Evolutionary conservation across 2,797 vertebrate species (phyloP), one percentile per base, ranked within the genome.

Genomic region (Graptemys geographica): DNA sequence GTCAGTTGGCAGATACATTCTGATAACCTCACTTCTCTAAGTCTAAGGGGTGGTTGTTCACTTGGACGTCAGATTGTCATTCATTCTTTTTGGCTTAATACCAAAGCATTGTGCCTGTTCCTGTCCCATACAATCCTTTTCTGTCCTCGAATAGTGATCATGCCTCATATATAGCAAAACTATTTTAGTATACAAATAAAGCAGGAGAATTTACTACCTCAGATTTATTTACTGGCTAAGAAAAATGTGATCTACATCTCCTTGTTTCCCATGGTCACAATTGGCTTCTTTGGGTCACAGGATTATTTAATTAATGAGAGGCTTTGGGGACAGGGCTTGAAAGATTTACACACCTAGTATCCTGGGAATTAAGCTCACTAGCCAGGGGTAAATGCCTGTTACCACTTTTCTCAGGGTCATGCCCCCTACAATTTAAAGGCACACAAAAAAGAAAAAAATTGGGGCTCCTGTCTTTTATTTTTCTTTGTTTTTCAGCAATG

Each of bases 81-180:
- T 5, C 0, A 25, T 57, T 11, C 37, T 11, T 15, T 18, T 56
- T 19, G 1, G 0, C 41, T 86, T 86, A 59, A 49, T 81, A 62
- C 1, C 23, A 23, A 51, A 37, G 28, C 51, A 41, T 55, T 47
- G 87, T 88, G 8, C 80, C 21, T 83, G 10, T 13, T 83, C 37
- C 31, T 47, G 2, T 31, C n/a, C 69, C 11, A 6, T 3, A 2
- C 78, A 86, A 84, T 52, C 2, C 56, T 19, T 25, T 49, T 53
- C 25, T 23, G 31, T 65, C 52, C 83, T 5, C 57, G 7, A 51
- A 15, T 25, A 21, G n/a, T 23, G 19, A 53, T 92, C 84, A 4
- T 0, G 0, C 25, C 86, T 79, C 4, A 4, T 37, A 27, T 53
- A 18, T 31, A 49, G 27, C 13, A 49, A 28, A 57, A 19, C 79